Evolutionary conservation across 2,888 invertebrate genomes (phyloP), one percentile per base, ranked within the genome.

Genomic region (Himalopsyche kuldschensis): DNA sequence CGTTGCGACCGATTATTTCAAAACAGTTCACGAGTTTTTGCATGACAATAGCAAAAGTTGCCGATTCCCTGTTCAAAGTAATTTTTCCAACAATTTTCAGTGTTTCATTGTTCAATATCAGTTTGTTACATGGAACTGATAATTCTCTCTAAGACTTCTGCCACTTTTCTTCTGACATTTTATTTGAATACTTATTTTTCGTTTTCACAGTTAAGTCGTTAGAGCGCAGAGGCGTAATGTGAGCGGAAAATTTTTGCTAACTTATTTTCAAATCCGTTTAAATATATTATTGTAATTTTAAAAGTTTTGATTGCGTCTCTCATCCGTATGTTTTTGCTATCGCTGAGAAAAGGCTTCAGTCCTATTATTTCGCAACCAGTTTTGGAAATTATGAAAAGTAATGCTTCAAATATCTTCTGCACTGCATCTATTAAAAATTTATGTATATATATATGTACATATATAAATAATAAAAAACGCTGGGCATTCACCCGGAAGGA

Each of bases 41-140:
- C 6, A 35, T 24, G 63, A 63, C 63, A 63, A 69, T 30, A 15
- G 69, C 6, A 69, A 69, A 69, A 69, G 1, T 30, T 30, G 15
- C 30, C 2, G 15, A 69, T 69, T 15, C 30, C 0, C 69, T 15
- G 15, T 55, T 55, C 1, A 55, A 55, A 24, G 6, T 55, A 24
- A 8, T 55, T 11, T 27, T 8, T 76, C 5, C 27, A 75, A 24
- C 76, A 31, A 15, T 77, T 35, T 32, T 32, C 41, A 41, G 41
- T 15, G 41, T 46, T 77, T 77, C 46, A 41, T 46, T 69, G 69
- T 80, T 76, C 80, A 76, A 75, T 24, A 76, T 55, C 80, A 80
- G 75, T 80, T 80, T 80, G 46, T 80, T 75, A 76, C 48, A 80
- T 80, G 75, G 47, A 46, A 47, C 48, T 32, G 80, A 75, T 69